Evolutionary conservation across 2,797 vertebrate species (phyloP).

Genomic region (Petrocephalus schoutedeni): DNA sequence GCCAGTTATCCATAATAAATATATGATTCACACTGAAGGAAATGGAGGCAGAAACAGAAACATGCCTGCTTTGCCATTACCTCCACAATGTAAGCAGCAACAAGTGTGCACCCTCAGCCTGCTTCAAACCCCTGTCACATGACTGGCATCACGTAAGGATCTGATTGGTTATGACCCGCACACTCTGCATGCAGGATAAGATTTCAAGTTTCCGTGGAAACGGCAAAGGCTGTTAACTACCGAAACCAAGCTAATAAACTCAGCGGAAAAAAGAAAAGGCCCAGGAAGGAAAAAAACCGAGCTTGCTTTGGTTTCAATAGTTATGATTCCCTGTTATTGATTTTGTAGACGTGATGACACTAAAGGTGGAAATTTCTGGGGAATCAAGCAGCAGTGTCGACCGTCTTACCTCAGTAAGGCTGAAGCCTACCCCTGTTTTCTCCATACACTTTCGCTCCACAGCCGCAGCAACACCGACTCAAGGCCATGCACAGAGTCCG

Average conservation of each 20-base stretch:
- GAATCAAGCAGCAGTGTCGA: too few species aligned
- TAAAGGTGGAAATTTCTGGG: neutral
- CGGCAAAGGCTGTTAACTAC: constrained; percentile 28
- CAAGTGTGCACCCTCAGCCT: neutral
- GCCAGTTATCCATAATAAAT: neutral
- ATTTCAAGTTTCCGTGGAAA: constrained; percentile 33
- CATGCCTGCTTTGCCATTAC: neutral
- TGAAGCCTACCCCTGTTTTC: neutral
- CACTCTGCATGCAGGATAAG: constrained; percentile 20
- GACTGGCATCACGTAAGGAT: neutral
- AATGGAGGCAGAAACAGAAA: neutral
- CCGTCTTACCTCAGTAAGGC: neutral
- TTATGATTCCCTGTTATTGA: neutral
- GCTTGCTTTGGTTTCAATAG: neutral
- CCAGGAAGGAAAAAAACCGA: neutral
- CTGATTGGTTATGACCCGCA: constrained; percentile 5
- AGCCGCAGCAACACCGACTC: neutral
- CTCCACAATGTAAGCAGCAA: constrained; percentile 4
- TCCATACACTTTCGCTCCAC: neutral
- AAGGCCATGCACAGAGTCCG: neutral
- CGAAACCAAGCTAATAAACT: constrained; percentile 25
- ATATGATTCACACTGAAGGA: neutral
- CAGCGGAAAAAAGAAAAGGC: neutral
- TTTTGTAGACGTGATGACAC: neutral
- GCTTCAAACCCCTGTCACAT: neutral